These are phyloP conservation scores for Rhodinocichla rosea DNA, from an alignment of 2,113 vertebrate species.

Conservation along the genomic window DNA sequence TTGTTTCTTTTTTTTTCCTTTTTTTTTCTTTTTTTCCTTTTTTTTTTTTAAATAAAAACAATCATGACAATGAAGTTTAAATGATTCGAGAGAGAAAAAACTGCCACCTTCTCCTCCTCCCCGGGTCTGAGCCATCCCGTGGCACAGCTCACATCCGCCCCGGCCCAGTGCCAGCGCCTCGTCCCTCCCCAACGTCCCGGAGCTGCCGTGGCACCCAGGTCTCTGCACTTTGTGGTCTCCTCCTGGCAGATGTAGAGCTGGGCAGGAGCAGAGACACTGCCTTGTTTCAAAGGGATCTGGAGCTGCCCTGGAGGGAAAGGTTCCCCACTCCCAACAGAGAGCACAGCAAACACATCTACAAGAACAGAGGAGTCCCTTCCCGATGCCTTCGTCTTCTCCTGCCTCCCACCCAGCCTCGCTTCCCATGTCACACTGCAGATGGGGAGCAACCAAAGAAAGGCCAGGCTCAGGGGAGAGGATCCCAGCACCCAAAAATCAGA, in stretches of 20 bases:
- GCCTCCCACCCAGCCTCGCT: not conserved
- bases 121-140: not conserved
- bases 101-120: conserved; percentile 36
- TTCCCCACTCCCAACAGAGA: not conserved
- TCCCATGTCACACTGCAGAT: not conserved
- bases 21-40: not conserved
- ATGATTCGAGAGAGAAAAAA: conserved; percentile 27
- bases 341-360: not conserved
- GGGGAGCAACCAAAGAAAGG: not conserved
- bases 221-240: not conserved
- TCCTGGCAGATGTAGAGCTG: not conserved
- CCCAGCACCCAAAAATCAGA: not conserved
- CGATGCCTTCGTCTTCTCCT: not conserved
- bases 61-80: conserved; percentile 58
- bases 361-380: not conserved
- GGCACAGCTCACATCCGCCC: not conserved
- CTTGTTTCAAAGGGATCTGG: not conserved
- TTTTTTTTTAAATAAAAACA: conserved; percentile 61
- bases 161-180: not conserved
- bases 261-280: not conserved
- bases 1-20: conserved; percentile 2
- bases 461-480: not conserved
- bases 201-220: not conserved
- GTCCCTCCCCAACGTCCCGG: not conserved
- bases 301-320: conserved; percentile 35